Evolutionary conservation across 2,797 vertebrate species (phyloP).

Genomic region (Gambusia yucatana): DNA sequence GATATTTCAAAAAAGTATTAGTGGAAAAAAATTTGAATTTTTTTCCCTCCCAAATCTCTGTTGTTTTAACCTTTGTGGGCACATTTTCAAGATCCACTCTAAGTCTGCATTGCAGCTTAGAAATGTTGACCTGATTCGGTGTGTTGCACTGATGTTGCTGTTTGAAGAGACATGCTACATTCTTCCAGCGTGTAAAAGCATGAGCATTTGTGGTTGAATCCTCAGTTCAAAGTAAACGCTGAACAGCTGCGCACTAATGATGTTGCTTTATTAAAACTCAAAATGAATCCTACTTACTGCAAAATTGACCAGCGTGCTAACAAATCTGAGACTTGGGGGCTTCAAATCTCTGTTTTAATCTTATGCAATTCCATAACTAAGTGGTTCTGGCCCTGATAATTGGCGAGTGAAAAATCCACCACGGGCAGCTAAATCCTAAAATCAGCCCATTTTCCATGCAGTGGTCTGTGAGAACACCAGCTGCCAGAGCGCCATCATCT

Average conservation of each 20-base stretch:
- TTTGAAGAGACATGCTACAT: constrained; percentile 11
- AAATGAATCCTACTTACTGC: constrained; percentile 25
- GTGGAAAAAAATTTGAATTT: not conserved
- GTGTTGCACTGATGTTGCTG: constrained; percentile 28
- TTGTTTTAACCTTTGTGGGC: not conserved
- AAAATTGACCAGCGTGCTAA: constrained; percentile 20
- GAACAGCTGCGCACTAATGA: constrained; percentile 36
- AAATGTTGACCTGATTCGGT: not conserved
- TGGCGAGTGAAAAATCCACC: constrained; percentile 67
- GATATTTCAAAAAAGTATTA: not conserved
- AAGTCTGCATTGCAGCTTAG: not conserved
- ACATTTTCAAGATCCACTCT: not conserved
- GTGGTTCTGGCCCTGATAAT: constrained; percentile 62
- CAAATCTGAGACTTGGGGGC: constrained; percentile 26
- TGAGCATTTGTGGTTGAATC: constrained; percentile 35
- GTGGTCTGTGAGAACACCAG: constrained; percentile 83
- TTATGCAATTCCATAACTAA: constrained; percentile 62
- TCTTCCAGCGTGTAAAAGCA: constrained; percentile 38
- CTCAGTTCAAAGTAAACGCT: constrained; percentile 55
- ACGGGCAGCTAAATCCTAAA: constrained; percentile 79
- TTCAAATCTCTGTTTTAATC: constrained; percentile 58
- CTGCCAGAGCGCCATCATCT: constrained; percentile 73
- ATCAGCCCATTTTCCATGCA: constrained; percentile 83
- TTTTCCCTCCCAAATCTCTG: not conserved
- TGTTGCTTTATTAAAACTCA: constrained; percentile 21